phyloP scores from a whole-genome alignment of 2,888 invertebrate species.

The Sclerodermus sp. region DNA sequence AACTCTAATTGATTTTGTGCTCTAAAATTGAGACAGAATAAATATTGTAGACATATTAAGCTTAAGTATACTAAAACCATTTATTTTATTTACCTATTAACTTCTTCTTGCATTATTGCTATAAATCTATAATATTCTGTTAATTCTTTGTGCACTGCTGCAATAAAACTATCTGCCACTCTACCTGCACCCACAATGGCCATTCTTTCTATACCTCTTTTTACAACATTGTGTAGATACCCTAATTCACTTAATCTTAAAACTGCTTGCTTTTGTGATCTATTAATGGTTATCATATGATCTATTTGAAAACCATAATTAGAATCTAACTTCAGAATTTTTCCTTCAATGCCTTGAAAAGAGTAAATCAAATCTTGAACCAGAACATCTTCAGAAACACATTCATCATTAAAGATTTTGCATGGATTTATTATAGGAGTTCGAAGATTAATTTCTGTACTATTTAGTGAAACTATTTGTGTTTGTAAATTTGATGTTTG shows the following conservation, averaged over 20 bases:
- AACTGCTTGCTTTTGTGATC: slow-evolving; percentile 66
- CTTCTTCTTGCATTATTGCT: slow-evolving; percentile 84
- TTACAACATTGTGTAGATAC: slow-evolving; percentile 79
- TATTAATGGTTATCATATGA: slow-evolving; percentile 60
- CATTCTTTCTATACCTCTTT: slow-evolving; percentile 73
- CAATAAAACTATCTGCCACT: slow-evolving; percentile 83
- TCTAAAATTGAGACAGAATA: no score
- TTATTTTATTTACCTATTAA: slow-evolving; percentile 55
- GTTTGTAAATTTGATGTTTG: slow-evolving; percentile 36
- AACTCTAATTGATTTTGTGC: slow-evolving; percentile 41
- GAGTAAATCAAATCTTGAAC: slow-evolving; percentile 81
- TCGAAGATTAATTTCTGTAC: slow-evolving; percentile 31
- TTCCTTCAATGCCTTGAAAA: slow-evolving; percentile 87
- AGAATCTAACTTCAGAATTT: slow-evolving; percentile 69
- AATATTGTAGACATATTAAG: not conserved
- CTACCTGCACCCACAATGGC: slow-evolving; percentile 69
- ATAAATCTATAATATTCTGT: slow-evolving; percentile 87
- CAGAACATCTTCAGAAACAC: slow-evolving; percentile 60
- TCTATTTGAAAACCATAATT: slow-evolving; percentile 68
- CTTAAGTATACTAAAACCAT: not conserved
- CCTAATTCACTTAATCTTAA: slow-evolving; percentile 83
- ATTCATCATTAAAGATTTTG: slow-evolving; percentile 47
- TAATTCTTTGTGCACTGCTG: slow-evolving; percentile 81
- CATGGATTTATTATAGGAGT: slow-evolving; percentile 28
- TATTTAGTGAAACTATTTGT: slow-evolving; percentile 41